These are phyloP conservation scores for Dioctria rufipes DNA, from an alignment of 2,888 invertebrate species.

Conservation along the genomic window DNA sequence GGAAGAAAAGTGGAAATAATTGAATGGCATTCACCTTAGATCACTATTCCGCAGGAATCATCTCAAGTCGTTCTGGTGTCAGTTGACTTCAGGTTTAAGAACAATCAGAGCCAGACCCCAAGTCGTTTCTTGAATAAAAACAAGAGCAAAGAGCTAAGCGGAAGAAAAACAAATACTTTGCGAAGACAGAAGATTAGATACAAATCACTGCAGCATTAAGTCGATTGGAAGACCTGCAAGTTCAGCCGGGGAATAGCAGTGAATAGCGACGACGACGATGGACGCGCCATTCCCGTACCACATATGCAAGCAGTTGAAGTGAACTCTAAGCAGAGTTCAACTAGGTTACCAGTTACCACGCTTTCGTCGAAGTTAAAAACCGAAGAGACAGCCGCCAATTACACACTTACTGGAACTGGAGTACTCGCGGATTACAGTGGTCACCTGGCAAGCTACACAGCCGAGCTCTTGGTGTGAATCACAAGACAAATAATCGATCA, in stretches of 20 bases:
- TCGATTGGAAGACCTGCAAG: constrained; percentile 19
- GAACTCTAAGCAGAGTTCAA: constrained; percentile 24
- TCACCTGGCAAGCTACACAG: background rate
- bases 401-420: background rate
- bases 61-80: constrained; percentile 20
- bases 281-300: no score
- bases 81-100: background rate
- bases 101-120: background rate
- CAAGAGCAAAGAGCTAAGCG: background rate
- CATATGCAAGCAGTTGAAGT: background rate
- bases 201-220: constrained; percentile 28
- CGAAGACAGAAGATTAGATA: constrained; percentile 12
- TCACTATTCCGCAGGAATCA: constrained; percentile 24
- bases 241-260: background rate
- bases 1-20: constrained; percentile 10
- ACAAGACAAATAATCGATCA: background rate
- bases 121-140: background rate
- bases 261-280: background rate
- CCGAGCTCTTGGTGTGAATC: background rate
- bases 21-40: constrained; percentile 40
- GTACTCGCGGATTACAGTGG: background rate
- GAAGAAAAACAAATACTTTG: background rate
- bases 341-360: background rate
- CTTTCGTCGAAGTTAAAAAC: background rate
- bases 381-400: background rate